phyloP scores from a whole-genome alignment of 2,888 invertebrate species.

The Rhogogaster chlorosoma region DNA sequence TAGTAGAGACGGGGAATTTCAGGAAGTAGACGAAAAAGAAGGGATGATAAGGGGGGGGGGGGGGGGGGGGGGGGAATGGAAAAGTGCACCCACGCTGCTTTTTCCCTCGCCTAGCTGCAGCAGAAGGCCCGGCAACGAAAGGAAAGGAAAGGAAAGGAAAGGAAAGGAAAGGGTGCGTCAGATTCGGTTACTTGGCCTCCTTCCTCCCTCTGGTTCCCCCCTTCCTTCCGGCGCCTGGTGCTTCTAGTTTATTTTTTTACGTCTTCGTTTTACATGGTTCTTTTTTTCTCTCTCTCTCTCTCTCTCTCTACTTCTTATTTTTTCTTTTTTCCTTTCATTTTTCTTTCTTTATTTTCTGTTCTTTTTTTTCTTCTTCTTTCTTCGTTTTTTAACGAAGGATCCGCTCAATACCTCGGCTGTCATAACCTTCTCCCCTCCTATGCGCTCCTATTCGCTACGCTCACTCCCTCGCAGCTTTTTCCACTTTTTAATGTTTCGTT shows the following conservation, averaged over 20 bases:
- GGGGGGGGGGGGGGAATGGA: constrained; percentile 37
- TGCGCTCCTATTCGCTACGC: constrained; percentile 55
- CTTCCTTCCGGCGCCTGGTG: constrained; percentile 58
- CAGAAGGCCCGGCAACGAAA: not conserved
- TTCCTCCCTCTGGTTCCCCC: constrained; percentile 52
- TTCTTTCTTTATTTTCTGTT: not conserved
- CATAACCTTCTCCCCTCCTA: constrained; percentile 70
- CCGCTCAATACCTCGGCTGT: constrained; percentile 78
- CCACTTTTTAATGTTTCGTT: constrained; percentile 77
- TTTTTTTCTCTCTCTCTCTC: not conserved
- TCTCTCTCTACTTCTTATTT: not conserved
- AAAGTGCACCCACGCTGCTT: constrained; percentile 66
- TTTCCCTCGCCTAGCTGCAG: constrained; percentile 61
- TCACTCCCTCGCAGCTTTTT: constrained; percentile 66
- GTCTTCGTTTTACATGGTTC: not conserved
- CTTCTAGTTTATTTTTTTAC: constrained; percentile 15
- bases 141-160: constrained; percentile 11
- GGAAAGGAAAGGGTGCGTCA: constrained; percentile 71
- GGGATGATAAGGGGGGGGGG: constrained; percentile 44
- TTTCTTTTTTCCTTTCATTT: constrained; percentile 11
- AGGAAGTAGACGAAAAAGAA: constrained; percentile 52
- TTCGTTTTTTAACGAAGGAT: constrained; percentile 75
- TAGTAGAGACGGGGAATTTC: not conserved
- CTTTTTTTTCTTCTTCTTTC: not conserved
- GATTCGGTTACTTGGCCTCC: constrained; percentile 76